A percentile compares a stretch with the other conserved stretches of the same genome.
Conservation (phyloP, 2,113 vertebrate species). For the Epinephelus cyanopodus region DNA sequence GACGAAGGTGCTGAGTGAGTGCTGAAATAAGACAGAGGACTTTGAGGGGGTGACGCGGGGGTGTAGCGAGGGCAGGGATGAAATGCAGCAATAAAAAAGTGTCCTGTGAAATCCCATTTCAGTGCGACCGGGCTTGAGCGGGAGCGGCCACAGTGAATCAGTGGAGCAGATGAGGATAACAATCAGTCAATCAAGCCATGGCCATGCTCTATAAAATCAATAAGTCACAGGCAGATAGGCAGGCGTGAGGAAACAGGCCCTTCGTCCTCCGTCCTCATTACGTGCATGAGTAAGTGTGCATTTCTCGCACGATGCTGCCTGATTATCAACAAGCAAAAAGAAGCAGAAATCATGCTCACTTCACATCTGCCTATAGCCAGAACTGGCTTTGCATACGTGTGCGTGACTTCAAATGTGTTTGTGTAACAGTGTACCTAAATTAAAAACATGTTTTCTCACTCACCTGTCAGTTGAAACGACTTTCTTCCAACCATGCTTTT, state of each 20-base stretch:
- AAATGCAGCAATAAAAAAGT: neutral
- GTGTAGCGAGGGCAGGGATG: neutral
- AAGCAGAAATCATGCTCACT: conserved; percentile 68
- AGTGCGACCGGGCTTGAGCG: neutral
- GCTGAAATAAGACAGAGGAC: neutral
- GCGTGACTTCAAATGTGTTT: neutral
- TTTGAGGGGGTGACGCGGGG: neutral
- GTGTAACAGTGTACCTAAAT: neutral
- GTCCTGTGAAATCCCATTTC: conserved; percentile 46
- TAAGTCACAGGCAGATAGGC: conserved; percentile 55
- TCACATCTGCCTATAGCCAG: conserved; percentile 74
- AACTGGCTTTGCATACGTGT: neutral
- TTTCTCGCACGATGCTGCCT: conserved; percentile 83
- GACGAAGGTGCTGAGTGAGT: neutral
- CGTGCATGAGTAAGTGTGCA: conserved; percentile 79
- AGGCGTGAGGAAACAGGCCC: conserved; percentile 18
- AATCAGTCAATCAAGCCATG: conserved; percentile 62
- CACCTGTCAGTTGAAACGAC: no score
- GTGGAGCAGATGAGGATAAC: conserved; percentile 56
- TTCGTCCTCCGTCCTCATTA: conserved; percentile 58
- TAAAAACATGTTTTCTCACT: no score
- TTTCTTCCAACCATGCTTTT: no score
- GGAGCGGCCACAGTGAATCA: conserved; percentile 31
- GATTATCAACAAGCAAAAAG: conserved; percentile 90
- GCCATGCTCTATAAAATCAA: conserved; percentile 66